phyloP scores from a whole-genome alignment of 2,113 vertebrate species.

The Oreochromis spilurus region DNA sequence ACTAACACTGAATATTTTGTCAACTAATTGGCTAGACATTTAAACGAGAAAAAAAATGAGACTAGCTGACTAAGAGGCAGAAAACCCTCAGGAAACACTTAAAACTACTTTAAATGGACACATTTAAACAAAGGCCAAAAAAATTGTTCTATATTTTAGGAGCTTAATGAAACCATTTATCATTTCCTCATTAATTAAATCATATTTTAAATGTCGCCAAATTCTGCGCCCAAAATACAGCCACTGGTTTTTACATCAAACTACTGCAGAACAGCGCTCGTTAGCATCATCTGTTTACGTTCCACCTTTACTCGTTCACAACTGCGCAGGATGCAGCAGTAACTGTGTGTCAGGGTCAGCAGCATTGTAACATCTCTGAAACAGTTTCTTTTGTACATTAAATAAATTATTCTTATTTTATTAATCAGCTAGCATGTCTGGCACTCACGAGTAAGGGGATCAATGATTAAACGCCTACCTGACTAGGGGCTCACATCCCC shows the following conservation, averaged over 20 bases:
- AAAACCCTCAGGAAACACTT: not conserved
- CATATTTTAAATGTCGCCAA: not conserved
- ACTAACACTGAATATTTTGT: not conserved
- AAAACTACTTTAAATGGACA: not conserved
- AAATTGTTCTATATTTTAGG: not conserved
- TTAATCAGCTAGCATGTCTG: not conserved
- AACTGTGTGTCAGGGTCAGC: not conserved
- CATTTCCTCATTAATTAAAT: not conserved
- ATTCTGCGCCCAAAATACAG: not conserved
- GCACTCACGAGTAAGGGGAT: not conserved
- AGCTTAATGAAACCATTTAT: not conserved
- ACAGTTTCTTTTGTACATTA: not conserved
- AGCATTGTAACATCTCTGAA: not conserved
- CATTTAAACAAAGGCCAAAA: not conserved
- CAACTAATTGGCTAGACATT: not conserved
- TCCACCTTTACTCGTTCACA: not conserved
- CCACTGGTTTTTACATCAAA: not conserved
- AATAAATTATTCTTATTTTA: too few relatives aligned
- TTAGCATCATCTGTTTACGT: not conserved
- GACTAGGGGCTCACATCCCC: not conserved
- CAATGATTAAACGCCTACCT: not conserved
- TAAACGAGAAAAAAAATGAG: not conserved
- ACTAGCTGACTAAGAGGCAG: not conserved
- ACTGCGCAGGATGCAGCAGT: not conserved
- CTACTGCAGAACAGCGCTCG: not conserved